A percentile compares a stretch with the other conserved stretches of the same genome.
phyloP scores from a whole-genome alignment of 2,113 vertebrate genomes.

The Cyphotilapia sp. region DNA sequence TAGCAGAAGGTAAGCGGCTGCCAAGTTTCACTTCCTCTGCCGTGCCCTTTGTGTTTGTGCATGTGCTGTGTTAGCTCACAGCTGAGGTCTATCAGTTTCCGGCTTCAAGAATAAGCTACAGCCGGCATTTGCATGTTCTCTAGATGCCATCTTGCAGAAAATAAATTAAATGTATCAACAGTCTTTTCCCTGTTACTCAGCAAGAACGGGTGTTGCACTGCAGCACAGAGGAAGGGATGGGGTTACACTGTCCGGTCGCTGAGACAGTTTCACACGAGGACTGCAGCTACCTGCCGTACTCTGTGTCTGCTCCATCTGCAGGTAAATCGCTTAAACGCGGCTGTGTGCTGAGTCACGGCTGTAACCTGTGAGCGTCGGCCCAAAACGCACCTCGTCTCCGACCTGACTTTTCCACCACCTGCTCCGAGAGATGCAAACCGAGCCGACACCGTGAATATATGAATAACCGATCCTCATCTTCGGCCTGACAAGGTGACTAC shows the following conservation, averaged over 20 bases:
- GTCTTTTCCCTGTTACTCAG: constrained; percentile 38
- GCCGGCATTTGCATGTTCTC: constrained; percentile 43
- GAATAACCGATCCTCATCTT: constrained; percentile 20
- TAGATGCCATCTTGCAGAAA: constrained; percentile 13
- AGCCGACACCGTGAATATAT: constrained; percentile 15
- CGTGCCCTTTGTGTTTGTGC: neutral
- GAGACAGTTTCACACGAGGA: neutral
- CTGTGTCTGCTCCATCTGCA: neutral
- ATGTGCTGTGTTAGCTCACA: constrained; percentile 20
- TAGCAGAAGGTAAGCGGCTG: neutral
- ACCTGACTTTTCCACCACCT: constrained; percentile 34
- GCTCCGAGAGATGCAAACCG: neutral
- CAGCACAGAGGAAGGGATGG: constrained; percentile 19
- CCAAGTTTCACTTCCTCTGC: constrained; percentile 46
- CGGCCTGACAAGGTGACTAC: constrained; percentile 25
- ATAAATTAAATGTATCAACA: neutral
- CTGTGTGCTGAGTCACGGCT: constrained; percentile 33
- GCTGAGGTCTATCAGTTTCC: neutral
- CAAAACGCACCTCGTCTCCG: neutral
- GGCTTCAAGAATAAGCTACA: neutral
- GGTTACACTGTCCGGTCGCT: neutral
- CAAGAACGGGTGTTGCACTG: constrained; percentile 49
- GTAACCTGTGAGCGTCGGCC: neutral
- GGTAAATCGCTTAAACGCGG: neutral
- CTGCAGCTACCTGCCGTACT: neutral